Base-by-base conservation (phyloP, 2,113 vertebrate species). In the Callipepla squamata region DNA sequence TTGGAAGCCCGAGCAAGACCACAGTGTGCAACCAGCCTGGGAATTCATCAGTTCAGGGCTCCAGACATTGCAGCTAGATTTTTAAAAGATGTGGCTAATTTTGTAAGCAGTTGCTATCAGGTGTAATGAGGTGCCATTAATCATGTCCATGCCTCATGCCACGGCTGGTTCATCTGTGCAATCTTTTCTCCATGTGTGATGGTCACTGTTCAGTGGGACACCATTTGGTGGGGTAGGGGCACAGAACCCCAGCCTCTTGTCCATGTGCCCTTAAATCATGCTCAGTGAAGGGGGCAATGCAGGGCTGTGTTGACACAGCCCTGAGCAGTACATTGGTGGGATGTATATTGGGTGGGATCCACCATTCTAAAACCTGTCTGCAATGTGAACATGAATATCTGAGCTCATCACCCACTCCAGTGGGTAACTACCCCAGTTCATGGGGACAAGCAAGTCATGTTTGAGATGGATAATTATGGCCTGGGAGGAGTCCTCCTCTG, bases 61-160 rank as follows among this genome's bases (percentile, higher is more conserved):
- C 53, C 80, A 93, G 83, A 76, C 66, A 81, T 26, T 1, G 1
- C 63, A 89, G 78, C 75, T 82, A 82, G 62, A 34, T 85, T 92
- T 93, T 75, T 67, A 70, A 89, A 96, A 85, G 70, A 89, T 74
- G 74, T 82, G 75, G 67, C 63, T 92, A 80, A 89, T 84, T 82
- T 85, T 63, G 55, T 87, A 91, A 85, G 75, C 3, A 8, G 67
- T 80, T 85, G 89, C 67, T 91, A 75, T 82, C 74, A 30, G 34
- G 53, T 8, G 23, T 82, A 96, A 92, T 66, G 89, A 95, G 58
- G 57, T 82, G 51, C 53, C 57, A 57, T 93, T 92, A 91, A 89
- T 92, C 4, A 85, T 69, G 75, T 48, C 58, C 40, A 50, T 79
- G 40, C 53, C 48, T 94, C 69, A 26, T 45, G 80, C 62, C 91